Conservation (phyloP, 2,888 invertebrate genomes). For the Koerneria pararmatus region DNA sequence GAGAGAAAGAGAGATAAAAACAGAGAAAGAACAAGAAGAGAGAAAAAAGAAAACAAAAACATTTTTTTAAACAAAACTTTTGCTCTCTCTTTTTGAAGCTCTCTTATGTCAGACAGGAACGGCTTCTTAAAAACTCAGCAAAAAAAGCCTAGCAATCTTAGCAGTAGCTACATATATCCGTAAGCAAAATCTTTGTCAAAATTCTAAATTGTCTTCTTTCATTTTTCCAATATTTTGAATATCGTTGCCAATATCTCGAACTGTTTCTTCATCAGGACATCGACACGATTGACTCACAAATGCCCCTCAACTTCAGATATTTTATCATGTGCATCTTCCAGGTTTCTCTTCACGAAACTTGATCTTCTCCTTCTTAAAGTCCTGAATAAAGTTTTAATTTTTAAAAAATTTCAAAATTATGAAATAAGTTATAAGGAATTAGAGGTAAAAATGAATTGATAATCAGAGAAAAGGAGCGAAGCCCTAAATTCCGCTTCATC, state of each 20-base stretch:
- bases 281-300: conserved; percentile 44
- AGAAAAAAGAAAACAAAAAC: no score
- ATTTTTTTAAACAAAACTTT: no score
- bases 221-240: neutral
- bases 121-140: neutral
- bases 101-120: neutral
- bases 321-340: conserved; percentile 44
- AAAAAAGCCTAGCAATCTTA: no score
- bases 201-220: neutral
- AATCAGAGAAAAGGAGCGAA: no score
- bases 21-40: conserved; percentile 10
- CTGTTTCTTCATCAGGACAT: conserved; percentile 36
- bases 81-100: no score
- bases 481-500: no score
- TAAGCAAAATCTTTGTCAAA: neutral
- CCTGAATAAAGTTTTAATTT: neutral
- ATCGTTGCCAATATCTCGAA: neutral
- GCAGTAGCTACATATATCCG: no score
- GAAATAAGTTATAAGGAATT: no score
- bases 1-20: neutral
- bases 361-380: no score
- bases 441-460: no score
- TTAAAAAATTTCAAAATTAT: conserved; percentile 1
- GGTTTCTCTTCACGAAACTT: no score
- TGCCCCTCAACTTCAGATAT: conserved; percentile 48